These are phyloP conservation scores for Mya arenaria DNA, from an alignment of 1,140 invertebrate species.

Conservation along the genomic window DNA sequence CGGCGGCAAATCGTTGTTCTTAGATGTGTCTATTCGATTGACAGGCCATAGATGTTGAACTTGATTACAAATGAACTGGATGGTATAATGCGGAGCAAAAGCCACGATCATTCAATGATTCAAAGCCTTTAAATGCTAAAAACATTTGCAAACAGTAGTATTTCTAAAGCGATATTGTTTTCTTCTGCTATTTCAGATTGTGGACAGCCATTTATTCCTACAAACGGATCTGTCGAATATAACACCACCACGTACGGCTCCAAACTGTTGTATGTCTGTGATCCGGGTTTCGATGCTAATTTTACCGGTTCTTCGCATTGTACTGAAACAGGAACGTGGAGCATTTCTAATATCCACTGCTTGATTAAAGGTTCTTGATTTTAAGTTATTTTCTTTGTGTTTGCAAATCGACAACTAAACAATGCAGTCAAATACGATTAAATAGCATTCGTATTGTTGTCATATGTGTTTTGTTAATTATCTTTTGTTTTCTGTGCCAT, in stretches of 20 bases:
- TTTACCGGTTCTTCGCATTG: not conserved
- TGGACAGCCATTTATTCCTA: not conserved
- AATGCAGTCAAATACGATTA: too few relatives aligned
- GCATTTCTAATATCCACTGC: not conserved
- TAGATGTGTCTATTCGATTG: too few relatives aligned
- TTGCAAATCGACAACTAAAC: too few relatives aligned
- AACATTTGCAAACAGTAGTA: not conserved
- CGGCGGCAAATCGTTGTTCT: too few relatives aligned
- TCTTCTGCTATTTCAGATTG: not conserved
- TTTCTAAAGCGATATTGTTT: not conserved
- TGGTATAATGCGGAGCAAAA: too few relatives aligned
- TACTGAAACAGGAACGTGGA: not conserved
- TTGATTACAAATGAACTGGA: too few relatives aligned
- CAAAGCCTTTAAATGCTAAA: not conserved
- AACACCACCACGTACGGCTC: not conserved
- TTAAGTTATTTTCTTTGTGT: too few relatives aligned
- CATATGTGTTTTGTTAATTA: too few relatives aligned
- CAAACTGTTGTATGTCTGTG: not conserved
- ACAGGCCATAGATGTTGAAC: too few relatives aligned
- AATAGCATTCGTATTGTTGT: too few relatives aligned
- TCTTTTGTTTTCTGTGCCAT: too few relatives aligned
- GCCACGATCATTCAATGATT: too few relatives aligned
- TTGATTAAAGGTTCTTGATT: not conserved
- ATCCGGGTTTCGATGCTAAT: not conserved
- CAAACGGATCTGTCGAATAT: not conserved